phyloP scores from a whole-genome alignment of 2,797 vertebrate genomes.

The Euphonia xanthogaster region DNA sequence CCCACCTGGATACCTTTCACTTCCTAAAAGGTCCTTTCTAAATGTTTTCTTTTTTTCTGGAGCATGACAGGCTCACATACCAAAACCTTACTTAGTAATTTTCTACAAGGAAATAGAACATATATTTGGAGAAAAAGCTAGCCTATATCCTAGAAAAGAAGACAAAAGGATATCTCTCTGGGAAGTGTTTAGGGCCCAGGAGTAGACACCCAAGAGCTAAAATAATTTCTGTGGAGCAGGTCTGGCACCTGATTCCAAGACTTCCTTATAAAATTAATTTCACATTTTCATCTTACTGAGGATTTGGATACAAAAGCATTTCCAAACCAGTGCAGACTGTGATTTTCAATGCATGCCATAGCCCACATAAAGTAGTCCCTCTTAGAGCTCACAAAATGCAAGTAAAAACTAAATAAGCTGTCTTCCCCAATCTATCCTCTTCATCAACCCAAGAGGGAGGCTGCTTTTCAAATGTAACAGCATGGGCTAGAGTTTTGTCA shows the following conservation, averaged over 20 bases:
- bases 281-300: neutral
- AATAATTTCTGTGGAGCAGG: neutral
- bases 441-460: neutral
- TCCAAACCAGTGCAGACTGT: neutral
- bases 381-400: neutral
- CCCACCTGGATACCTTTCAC: neutral
- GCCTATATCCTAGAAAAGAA: neutral
- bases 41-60: neutral
- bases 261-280: neutral
- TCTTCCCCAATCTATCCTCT: neutral
- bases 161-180: neutral
- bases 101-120: neutral
- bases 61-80: neutral
- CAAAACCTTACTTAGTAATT: neutral
- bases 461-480: neutral
- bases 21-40: neutral
- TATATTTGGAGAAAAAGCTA: neutral
- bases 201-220: neutral
- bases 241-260: neutral
- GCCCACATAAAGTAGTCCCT: neutral
- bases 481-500: neutral
- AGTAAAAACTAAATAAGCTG: neutral
- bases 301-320: neutral
- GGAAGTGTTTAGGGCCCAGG: neutral
- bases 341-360: neutral